These are phyloP conservation scores for Todiramphus saurophagus DNA, from an alignment of 2,113 vertebrate species.

Conservation along the genomic window DNA sequence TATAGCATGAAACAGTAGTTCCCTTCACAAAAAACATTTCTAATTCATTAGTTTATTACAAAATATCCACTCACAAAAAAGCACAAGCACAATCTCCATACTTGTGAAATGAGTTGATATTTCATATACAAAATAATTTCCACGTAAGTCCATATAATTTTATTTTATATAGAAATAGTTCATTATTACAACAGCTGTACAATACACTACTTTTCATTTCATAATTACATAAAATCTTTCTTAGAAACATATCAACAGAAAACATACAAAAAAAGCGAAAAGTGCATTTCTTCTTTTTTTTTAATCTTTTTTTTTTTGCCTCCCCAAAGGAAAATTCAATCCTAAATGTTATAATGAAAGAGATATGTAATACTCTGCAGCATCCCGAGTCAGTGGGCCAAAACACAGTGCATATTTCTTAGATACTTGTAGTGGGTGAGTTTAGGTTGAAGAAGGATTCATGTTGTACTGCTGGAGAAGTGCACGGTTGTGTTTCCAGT, in stretches of 20 bases:
- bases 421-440: constrained; percentile 21
- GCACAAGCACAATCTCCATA: constrained; percentile 73
- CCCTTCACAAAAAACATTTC: constrained; percentile 68
- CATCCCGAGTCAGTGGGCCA: constrained; percentile 64
- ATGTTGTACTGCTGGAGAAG: neutral
- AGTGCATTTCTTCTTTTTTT: constrained; percentile 76
- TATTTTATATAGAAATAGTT: constrained; percentile 87
- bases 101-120: constrained; percentile 78
- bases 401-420: constrained; percentile 53
- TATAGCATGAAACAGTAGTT: constrained; percentile 68
- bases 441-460: constrained; percentile 6
- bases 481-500: constrained; percentile 64
- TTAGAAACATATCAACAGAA: constrained; percentile 83
- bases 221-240: constrained; percentile 84
- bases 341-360: constrained; percentile 70
- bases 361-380: constrained; percentile 70
- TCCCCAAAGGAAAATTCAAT: constrained; percentile 71
- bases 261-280: constrained; percentile 83
- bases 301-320: neutral
- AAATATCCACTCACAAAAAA: constrained; percentile 79
- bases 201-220: constrained; percentile 79
- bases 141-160: constrained; percentile 81
- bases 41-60: constrained; percentile 80
- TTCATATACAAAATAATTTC: constrained; percentile 84
- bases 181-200: constrained; percentile 83